Evolutionary conservation across 1,140 invertebrate species (phyloP).

Genomic region (Drosophila setifemur): DNA sequence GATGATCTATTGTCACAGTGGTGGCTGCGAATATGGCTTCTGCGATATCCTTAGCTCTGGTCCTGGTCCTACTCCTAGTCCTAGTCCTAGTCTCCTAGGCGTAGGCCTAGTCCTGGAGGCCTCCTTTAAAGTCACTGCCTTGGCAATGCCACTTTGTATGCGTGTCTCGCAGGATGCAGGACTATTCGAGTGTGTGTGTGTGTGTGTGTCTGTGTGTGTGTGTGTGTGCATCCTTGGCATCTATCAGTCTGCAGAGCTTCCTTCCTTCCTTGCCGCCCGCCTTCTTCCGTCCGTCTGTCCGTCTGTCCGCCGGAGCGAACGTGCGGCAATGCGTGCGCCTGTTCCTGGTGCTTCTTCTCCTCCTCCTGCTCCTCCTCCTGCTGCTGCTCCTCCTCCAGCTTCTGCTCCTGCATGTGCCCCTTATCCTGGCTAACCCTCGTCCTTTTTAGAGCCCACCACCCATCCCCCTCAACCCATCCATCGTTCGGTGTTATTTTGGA

Average conservation of each 20-base stretch:
- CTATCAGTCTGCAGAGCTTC: slow-evolving; percentile 78
- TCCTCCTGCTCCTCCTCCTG: not conserved
- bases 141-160: slow-evolving; percentile 76
- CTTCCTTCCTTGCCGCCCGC: slow-evolving; percentile 56
- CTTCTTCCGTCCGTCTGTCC: not conserved
- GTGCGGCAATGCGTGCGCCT: slow-evolving; percentile 65
- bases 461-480: slow-evolving; percentile 12
- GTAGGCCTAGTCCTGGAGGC: slow-evolving; percentile 3
- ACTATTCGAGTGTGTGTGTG: slow-evolving; percentile 18
- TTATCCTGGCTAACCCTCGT: not conserved
- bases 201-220: slow-evolving; percentile 11
- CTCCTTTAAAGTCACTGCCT: slow-evolving; percentile 69
- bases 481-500: slow-evolving; percentile 64
- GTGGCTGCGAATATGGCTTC: too few species aligned
- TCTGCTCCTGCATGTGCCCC: not conserved
- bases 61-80: too few species aligned
- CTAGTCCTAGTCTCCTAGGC: too few species aligned
- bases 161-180: slow-evolving; percentile 42
- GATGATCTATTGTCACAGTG: slow-evolving; percentile 71
- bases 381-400: not conserved
- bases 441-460: not conserved
- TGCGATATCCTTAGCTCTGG: too few species aligned
- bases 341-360: slow-evolving; percentile 13
- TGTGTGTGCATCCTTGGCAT: slow-evolving; percentile 66
- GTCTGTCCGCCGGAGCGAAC: slow-evolving; percentile 50